These are phyloP conservation scores for Patella ulyssiponensis DNA, from an alignment of 2,888 invertebrate species.

Conservation along the genomic window DNA sequence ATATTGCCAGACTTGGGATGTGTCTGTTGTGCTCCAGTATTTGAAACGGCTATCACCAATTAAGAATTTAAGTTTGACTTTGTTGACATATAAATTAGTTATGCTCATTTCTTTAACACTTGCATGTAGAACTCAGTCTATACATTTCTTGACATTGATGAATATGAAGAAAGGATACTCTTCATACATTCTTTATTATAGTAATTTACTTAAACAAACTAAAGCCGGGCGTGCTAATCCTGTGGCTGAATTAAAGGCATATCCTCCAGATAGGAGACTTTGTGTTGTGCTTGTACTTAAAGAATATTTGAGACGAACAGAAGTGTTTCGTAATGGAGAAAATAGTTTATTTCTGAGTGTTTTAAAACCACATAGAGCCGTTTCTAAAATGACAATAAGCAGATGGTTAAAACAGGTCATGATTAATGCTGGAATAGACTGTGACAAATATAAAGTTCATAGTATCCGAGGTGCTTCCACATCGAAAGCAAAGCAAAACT, in stretches of 20 bases:
- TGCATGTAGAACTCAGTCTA: slow-evolving; percentile 22
- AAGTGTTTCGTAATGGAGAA: slow-evolving; percentile 19
- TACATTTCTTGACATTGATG: slow-evolving; percentile 15
- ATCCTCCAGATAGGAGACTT: slow-evolving; percentile 30
- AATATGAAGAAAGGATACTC: slow-evolving; percentile 18
- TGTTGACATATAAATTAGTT: slow-evolving; percentile 25
- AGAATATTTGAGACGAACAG: slow-evolving; percentile 35
- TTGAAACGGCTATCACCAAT: slow-evolving; percentile 16
- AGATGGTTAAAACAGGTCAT: slow-evolving; percentile 23
- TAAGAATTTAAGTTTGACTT: slow-evolving; percentile 17
- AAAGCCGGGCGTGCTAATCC: not conserved
- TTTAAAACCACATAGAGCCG: slow-evolving; percentile 30
- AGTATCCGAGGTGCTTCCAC: slow-evolving; percentile 23
- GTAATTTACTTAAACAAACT: slow-evolving; percentile 23
- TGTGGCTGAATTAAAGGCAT: slow-evolving; percentile 24
- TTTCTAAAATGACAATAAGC: slow-evolving; percentile 22
- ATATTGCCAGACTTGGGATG: slow-evolving; percentile 33
- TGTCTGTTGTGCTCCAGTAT: slow-evolving; percentile 15
- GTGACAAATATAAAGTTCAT: slow-evolving; percentile 27
- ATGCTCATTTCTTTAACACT: slow-evolving; percentile 30
- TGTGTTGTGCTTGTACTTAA: slow-evolving; percentile 33
- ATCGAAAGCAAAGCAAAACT: slow-evolving; percentile 1
- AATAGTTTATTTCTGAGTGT: slow-evolving; percentile 30
- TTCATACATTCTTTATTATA: slow-evolving; percentile 24
- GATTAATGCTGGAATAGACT: no score